Conservation (phyloP, 2,888 invertebrate species). For the Leptopilina myrica region DNA sequence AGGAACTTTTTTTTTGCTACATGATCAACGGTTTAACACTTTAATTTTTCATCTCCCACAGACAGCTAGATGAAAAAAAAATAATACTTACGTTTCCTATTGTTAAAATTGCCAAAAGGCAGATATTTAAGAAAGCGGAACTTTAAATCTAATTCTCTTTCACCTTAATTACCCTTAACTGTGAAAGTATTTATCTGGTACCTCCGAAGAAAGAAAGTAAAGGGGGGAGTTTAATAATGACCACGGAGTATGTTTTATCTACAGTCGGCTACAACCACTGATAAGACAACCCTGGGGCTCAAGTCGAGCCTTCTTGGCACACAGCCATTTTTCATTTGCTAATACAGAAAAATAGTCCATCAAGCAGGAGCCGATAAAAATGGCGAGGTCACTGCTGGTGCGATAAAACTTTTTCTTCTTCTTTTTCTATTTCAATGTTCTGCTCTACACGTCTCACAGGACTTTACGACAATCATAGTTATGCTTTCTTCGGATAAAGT, state of each 20-base stretch:
- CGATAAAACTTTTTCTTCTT: constrained; percentile 54
- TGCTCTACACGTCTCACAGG: constrained; percentile 8
- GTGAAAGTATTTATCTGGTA: constrained; percentile 29
- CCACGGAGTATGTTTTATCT: constrained; percentile 58
- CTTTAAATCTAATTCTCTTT: constrained; percentile 51
- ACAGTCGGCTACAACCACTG: constrained; percentile 47
- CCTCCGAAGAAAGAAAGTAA: constrained; percentile 33
- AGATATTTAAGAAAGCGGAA: constrained; percentile 42
- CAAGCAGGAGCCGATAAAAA: constrained; percentile 56
- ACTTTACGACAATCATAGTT: constrained; percentile 33
- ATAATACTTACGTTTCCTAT: background rate
- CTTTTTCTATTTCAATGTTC: constrained; percentile 13
- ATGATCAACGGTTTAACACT: background rate
- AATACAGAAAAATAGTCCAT: constrained; percentile 64
- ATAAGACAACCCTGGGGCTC: constrained; percentile 56
- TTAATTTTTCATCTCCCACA: constrained; percentile 5
- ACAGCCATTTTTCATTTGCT: constrained; percentile 66
- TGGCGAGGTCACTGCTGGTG: constrained; percentile 48
- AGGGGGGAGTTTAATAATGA: constrained; percentile 58
- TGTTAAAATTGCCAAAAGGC: constrained; percentile 13
- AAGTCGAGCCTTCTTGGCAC: constrained; percentile 57
- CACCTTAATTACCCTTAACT: constrained; percentile 18
- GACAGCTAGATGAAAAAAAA: background rate
- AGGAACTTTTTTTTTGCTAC: background rate
- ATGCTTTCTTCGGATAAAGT: background rate